Evolutionary conservation across 1,140 invertebrate species (phyloP), one percentile per base, ranked within the genome.

Genomic region (Apocrypta bakeri): DNA sequence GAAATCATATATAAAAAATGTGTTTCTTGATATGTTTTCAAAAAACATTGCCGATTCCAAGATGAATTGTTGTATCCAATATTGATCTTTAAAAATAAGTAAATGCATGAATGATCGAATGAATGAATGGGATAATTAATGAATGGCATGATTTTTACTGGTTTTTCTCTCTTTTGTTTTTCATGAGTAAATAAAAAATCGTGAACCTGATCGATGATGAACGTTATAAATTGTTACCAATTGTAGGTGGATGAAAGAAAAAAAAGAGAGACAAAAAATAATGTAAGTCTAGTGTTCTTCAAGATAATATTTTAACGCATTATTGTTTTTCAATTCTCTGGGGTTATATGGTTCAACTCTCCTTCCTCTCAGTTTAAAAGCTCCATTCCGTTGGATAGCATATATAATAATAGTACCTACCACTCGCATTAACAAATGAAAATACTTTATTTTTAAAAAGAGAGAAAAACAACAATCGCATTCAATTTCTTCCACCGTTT

Each of bases 341-440:
- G 73, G 71, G 85, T 85, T 84, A 88, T 86, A 86, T 87, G 89
- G 88, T 90, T 88, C 87, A 88, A 87, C 88, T 91, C 90, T 91
- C 90, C 90, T 92, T 91, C 91, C 91, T 91, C 90, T 92, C 90
- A 92, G 90, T 91, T 92, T 91, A 91, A 85, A 89, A 91, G 87
- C 85, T 87, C 86, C 86, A 87, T 86, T 85, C 73, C 80, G 56
- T 84, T 87, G 69, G 84, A 83, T 86, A 86, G 77, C 77, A 84
- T 83, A 86, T n/a, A n/a, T n/a, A n/a, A n/a, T 37, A 37, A 37
- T 86, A 84, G 83, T 83, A 86, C 86, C 87, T 87, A 88, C 85
- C 84, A 87, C 84, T 83, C 82, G 64, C 83, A 81, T 84, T 81
- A 72, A 71, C 84, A 78, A 82, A 82, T 82, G 63, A 83, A 83